Conservation (phyloP, 2,888 invertebrate species). For the Tiliacea aurago region DNA sequence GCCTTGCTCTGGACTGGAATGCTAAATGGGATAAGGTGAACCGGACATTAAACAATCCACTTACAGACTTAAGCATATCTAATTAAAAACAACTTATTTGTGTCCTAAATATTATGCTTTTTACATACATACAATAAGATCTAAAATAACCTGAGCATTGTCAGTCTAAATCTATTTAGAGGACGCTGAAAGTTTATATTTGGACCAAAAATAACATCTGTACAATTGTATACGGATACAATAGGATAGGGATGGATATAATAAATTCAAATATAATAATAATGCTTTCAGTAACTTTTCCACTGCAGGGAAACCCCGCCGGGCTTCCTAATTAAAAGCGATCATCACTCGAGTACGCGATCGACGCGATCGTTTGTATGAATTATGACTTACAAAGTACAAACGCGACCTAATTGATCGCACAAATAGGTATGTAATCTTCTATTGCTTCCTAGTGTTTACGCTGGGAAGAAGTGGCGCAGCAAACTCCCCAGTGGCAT, state of each 20-base stretch:
- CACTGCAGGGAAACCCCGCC: background rate
- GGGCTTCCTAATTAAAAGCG: too few relatives aligned
- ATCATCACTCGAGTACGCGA: too few relatives aligned
- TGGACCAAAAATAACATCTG: slow-evolving; percentile 10
- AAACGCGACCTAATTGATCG: too few relatives aligned
- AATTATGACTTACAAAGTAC: too few relatives aligned
- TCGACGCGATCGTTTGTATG: too few relatives aligned
- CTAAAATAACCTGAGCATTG: slow-evolving; percentile 4
- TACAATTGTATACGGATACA: background rate
- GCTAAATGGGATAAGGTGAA: too few relatives aligned
- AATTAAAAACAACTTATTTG: background rate
- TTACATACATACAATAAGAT: background rate
- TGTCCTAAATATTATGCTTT: background rate
- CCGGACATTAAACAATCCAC: background rate
- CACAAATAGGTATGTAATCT: too few relatives aligned
- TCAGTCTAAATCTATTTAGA: slow-evolving; percentile 3
- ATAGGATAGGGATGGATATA: background rate
- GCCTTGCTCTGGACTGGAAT: too few relatives aligned
- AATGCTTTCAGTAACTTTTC: background rate
- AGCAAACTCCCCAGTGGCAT: background rate
- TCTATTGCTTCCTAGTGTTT: background rate
- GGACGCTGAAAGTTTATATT: background rate
- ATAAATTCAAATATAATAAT: slow-evolving; percentile 4
- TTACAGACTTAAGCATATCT: background rate
- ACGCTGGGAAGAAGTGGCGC: background rate